These are phyloP conservation scores for Ochropacha duplaris DNA, from an alignment of 2,888 invertebrate species.

Conservation along the genomic window DNA sequence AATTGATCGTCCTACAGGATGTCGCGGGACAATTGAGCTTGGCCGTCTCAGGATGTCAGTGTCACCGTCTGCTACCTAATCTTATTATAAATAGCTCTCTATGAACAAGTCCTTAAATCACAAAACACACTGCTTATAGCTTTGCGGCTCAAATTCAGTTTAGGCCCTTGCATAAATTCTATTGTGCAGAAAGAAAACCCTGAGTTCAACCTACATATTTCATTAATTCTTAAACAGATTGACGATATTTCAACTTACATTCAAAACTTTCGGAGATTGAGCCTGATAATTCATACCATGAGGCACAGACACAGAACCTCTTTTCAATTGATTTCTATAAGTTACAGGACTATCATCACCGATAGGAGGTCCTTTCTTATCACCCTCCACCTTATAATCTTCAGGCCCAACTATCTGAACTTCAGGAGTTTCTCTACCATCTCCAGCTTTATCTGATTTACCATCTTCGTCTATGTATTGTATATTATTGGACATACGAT, in stretches of 20 bases:
- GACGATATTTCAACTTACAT: slow-evolving; percentile 31
- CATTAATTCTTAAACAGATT: not conserved
- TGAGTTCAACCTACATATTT: too few relatives aligned
- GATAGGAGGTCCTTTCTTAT: slow-evolving; percentile 12
- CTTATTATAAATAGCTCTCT: not conserved
- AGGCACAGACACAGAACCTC: slow-evolving; percentile 86
- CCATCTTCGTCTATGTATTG: slow-evolving; percentile 10
- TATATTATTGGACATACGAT: slow-evolving; percentile 37
- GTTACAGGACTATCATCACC: slow-evolving; percentile 39
- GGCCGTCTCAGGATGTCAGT: slow-evolving; percentile 38
- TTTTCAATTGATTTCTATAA: slow-evolving; percentile 61
- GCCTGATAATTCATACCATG: slow-evolving; percentile 80
- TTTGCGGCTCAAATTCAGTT: too few relatives aligned
- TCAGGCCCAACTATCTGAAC: slow-evolving; percentile 53
- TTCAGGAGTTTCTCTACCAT: slow-evolving; percentile 62
- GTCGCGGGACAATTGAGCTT: slow-evolving; percentile 52
- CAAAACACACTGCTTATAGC: too few relatives aligned
- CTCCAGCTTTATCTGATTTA: slow-evolving; percentile 8
- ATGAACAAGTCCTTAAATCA: too few relatives aligned
- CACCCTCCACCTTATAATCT: slow-evolving; percentile 22
- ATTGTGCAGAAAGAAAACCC: too few relatives aligned
- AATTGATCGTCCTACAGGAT: slow-evolving; percentile 52
- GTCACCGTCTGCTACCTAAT: slow-evolving; percentile 29
- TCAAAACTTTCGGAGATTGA: slow-evolving; percentile 17
- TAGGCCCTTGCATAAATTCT: too few relatives aligned